phyloP scores from a whole-genome alignment of 2,113 vertebrate genomes.

The Cranoglanis bouderius region DNA sequence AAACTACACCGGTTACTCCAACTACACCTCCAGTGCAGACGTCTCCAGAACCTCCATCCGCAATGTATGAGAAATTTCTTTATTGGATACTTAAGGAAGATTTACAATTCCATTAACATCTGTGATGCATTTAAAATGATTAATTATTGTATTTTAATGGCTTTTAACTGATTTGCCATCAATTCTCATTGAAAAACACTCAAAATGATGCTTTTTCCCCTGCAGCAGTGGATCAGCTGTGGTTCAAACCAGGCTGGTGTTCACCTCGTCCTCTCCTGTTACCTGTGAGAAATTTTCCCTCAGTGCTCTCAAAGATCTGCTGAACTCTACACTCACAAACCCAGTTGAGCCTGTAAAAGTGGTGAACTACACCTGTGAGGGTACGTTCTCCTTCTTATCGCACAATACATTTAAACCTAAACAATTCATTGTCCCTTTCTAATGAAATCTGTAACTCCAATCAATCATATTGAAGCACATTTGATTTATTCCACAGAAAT shows the following conservation, averaged over 20 bases:
- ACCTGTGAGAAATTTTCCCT: neutral
- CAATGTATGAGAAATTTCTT: neutral
- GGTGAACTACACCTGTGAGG: neutral
- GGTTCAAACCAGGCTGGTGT: conserved; percentile 1
- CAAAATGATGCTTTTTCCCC: too few species aligned
- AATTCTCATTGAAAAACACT: too few species aligned
- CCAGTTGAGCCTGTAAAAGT: neutral
- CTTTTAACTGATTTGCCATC: too few species aligned
- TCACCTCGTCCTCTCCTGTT: conserved; percentile 14
- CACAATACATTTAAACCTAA: neutral
- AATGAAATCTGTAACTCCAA: too few species aligned
- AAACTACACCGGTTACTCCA: neutral
- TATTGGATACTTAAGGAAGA: neutral
- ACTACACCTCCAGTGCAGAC: neutral
- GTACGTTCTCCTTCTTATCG: neutral
- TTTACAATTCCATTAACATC: neutral
- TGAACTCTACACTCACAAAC: neutral
- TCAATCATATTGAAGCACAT: neutral
- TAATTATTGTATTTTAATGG: neutral
- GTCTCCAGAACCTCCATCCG: neutral
- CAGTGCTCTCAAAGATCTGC: neutral
- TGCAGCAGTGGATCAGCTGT: neutral
- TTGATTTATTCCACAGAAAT: neutral
- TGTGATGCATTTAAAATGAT: neutral
- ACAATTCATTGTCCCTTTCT: neutral